phyloP scores from a whole-genome alignment of 2,888 invertebrate genomes.

The Oscheius onirici region DNA sequence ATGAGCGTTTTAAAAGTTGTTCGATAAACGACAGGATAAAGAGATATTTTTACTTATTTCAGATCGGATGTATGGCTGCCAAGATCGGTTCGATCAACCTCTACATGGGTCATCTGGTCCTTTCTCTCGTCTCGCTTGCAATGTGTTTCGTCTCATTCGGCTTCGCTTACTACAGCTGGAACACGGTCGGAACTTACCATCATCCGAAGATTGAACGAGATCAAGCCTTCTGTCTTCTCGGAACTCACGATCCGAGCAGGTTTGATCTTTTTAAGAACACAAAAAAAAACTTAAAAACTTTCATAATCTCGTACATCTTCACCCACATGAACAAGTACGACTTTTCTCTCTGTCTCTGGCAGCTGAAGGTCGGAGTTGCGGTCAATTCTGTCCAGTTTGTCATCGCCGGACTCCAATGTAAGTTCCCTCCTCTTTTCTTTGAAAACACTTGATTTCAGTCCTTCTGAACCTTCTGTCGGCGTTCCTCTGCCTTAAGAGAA shows the following conservation, averaged over 20 bases:
- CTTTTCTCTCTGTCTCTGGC: constrained; percentile 60
- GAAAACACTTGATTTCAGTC: constrained; percentile 45
- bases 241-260: constrained; percentile 65
- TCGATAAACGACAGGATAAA: not conserved
- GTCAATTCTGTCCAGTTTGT: constrained; percentile 69
- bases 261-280: constrained; percentile 6
- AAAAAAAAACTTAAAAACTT: not conserved
- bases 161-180: constrained; percentile 62
- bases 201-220: constrained; percentile 65
- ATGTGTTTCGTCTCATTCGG: constrained; percentile 64
- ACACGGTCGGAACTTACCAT: constrained; percentile 62
- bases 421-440: not conserved
- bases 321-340: constrained; percentile 68
- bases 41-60: not conserved
- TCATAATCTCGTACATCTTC: constrained; percentile 67
- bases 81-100: constrained; percentile 61
- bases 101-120: constrained; percentile 67
- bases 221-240: constrained; percentile 67
- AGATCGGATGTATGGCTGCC: constrained; percentile 59
- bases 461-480: constrained; percentile 63
- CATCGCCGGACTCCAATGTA: constrained; percentile 59
- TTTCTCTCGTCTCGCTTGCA: constrained; percentile 66
- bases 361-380: constrained; percentile 66
- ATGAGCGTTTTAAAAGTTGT: too few species aligned
- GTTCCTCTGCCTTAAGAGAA: constrained; percentile 61